Conservation (phyloP, 2,797 vertebrate species). For the Pseudomugil tenellus region DNA sequence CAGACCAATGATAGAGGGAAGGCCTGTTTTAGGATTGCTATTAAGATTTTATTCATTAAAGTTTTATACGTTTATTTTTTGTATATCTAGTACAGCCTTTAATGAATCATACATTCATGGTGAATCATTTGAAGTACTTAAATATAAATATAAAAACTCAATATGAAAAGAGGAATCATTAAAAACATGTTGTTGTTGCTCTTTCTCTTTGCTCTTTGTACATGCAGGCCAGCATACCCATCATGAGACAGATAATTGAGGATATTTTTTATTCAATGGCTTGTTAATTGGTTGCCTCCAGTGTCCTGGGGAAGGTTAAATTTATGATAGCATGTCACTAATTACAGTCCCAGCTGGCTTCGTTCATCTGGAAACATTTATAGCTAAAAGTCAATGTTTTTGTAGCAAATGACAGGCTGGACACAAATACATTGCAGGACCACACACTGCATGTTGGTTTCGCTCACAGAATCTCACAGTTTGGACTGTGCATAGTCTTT, state of each 20-base stretch:
- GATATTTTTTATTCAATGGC: constrained; percentile 84
- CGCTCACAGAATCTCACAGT: constrained; percentile 60
- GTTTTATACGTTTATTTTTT: constrained; percentile 32
- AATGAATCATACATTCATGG: constrained; percentile 10
- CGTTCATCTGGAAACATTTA: constrained; percentile 86
- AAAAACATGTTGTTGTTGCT: constrained; percentile 60
- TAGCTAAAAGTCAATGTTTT: constrained; percentile 84
- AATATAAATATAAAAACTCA: constrained; percentile 41
- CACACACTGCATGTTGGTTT: constrained; percentile 48
- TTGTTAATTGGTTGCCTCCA: constrained; percentile 87
- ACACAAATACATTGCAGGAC: constrained; percentile 75
- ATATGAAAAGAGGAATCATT: constrained; percentile 33
- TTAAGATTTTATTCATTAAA: constrained; percentile 50
- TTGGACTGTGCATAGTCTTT: constrained; percentile 75
- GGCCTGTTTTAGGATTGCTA: constrained; percentile 54
- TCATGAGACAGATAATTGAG: constrained; percentile 88
- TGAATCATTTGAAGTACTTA: neutral
- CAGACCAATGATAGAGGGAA: constrained; percentile 75
- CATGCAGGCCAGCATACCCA: constrained; percentile 77
- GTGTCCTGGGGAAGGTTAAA: constrained; percentile 86
- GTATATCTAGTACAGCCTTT: neutral
- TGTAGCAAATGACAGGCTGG: constrained; percentile 83
- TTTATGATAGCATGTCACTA: constrained; percentile 85
- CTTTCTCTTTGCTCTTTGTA: constrained; percentile 72
- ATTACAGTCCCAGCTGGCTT: constrained; percentile 86